Conservation (phyloP, 2,888 invertebrate genomes). For the Polyploca ridens region DNA sequence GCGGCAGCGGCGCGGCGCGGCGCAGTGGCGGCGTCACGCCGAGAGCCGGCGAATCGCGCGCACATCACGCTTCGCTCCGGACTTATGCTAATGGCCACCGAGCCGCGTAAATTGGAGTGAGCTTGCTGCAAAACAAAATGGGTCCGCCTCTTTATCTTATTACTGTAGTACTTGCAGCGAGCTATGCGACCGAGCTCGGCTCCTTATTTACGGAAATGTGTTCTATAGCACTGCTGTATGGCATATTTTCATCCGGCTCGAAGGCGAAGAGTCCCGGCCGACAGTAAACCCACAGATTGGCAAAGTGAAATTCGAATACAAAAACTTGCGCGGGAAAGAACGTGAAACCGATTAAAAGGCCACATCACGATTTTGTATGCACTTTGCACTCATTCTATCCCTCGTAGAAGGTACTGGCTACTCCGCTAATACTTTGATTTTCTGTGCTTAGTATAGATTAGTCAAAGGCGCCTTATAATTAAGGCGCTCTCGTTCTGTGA, state of each 20-base stretch:
- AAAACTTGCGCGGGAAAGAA: slow-evolving; percentile 81
- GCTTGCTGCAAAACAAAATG: slow-evolving; percentile 78
- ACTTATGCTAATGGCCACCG: slow-evolving; percentile 82
- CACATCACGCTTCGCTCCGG: slow-evolving; percentile 75
- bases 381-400: slow-evolving; percentile 82
- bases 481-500: slow-evolving; percentile 63
- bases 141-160: slow-evolving; percentile 82
- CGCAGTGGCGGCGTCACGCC: slow-evolving; percentile 61
- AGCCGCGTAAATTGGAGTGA: slow-evolving; percentile 82
- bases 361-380: slow-evolving; percentile 84
- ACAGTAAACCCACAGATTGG: slow-evolving; percentile 72
- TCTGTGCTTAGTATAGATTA: slow-evolving; percentile 71
- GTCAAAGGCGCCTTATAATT: slow-evolving; percentile 74
- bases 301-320: slow-evolving; percentile 80
- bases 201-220: slow-evolving; percentile 46
- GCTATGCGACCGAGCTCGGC: slow-evolving; percentile 39
- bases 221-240: slow-evolving; percentile 55
- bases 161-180: slow-evolving; percentile 63
- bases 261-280: slow-evolving; percentile 48
- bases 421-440: slow-evolving; percentile 69
- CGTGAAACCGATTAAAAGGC: slow-evolving; percentile 84
- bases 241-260: slow-evolving; percentile 53
- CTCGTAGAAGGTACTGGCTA: slow-evolving; percentile 63
- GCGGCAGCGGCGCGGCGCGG: slow-evolving; percentile 39
- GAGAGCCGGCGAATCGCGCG: slow-evolving; percentile 69